Evolutionary conservation across 2,797 vertebrate species (phyloP).

Genomic region (Platyrinchus mystaceus): DNA sequence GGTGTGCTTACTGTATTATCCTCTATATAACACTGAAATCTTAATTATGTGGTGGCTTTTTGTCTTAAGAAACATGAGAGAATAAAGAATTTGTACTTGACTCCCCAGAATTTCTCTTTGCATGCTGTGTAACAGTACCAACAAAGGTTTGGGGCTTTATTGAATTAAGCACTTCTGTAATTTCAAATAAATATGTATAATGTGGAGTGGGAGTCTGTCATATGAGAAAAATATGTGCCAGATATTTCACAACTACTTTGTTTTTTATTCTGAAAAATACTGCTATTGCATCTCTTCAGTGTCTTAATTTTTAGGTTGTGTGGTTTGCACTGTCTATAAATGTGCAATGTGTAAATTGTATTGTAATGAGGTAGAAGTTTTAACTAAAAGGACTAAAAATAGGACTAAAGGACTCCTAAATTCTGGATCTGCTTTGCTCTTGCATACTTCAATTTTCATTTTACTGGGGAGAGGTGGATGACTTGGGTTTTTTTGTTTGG

Average conservation of each 20-base stretch:
- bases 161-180: not conserved
- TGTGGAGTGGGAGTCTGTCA: not conserved
- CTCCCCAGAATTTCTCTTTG: not conserved
- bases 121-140: fast-evolving
- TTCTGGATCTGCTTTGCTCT: not conserved
- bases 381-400: not conserved
- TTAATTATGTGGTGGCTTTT: not conserved
- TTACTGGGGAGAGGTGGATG: not conserved
- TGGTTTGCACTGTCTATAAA: not conserved
- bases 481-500: not conserved
- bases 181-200: not conserved
- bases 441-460: fast-evolving
- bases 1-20: not conserved
- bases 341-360: not conserved
- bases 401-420: no score
- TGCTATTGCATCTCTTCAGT: not conserved
- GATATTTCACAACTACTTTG: not conserved
- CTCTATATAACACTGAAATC: not conserved
- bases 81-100: not conserved
- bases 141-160: not conserved
- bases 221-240: not conserved
- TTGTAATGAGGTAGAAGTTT: not conserved
- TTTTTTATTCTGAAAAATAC: not conserved
- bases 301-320: not conserved
- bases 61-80: not conserved